Conservation (phyloP, 2,113 vertebrate species). For the Neolamprologus brichardi region DNA sequence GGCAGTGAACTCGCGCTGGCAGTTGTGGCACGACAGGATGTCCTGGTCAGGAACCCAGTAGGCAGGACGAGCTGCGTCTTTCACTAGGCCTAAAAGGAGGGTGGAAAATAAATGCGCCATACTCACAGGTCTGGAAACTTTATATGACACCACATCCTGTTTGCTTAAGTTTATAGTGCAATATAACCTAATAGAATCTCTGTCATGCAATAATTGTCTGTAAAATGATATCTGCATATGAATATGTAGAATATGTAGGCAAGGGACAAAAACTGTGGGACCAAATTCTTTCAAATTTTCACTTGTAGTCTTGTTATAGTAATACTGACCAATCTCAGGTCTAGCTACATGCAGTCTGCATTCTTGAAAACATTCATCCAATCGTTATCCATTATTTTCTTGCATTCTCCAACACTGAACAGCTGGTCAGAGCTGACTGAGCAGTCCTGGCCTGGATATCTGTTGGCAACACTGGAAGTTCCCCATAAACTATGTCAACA, state of each 20-base stretch:
- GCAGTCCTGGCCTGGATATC: background rate
- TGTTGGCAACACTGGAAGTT: background rate
- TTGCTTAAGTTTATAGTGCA: background rate
- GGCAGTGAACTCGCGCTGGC: slow-evolving; percentile 89
- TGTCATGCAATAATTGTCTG: background rate
- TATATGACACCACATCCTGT: background rate
- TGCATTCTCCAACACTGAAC: background rate
- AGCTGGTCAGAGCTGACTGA: background rate
- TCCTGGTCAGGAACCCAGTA: slow-evolving; percentile 99
- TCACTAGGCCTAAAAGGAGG: slow-evolving; percentile 81
- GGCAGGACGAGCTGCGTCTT: slow-evolving; percentile 92
- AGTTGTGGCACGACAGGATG: slow-evolving; percentile 88
- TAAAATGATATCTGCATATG: background rate
- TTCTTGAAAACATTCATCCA: background rate
- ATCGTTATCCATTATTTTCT: background rate
- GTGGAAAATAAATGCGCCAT: background rate
- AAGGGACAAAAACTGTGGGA: background rate
- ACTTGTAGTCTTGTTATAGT: background rate
- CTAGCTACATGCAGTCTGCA: background rate
- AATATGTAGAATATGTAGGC: background rate
- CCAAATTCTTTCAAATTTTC: background rate
- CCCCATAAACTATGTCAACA: background rate
- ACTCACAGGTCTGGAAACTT: background rate
- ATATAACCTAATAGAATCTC: background rate
- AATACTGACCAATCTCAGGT: background rate